A percentile compares a stretch with the other conserved stretches of the same genome.
Conservation (phyloP, 2,888 invertebrate genomes). For the Lapara coniferarum region DNA sequence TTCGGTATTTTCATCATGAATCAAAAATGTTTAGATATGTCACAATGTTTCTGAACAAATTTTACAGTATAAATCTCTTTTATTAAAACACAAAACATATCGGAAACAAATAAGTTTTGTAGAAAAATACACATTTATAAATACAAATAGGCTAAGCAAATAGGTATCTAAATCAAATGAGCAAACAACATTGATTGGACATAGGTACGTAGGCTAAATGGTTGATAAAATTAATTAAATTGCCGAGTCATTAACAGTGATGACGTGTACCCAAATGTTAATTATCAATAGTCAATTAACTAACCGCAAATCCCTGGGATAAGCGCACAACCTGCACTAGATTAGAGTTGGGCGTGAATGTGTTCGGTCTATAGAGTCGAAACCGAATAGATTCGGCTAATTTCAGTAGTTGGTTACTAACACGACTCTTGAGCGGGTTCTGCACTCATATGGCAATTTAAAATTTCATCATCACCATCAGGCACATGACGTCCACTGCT, state of each 20-base stretch:
- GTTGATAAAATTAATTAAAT: constrained; percentile 44
- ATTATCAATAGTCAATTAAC: constrained; percentile 18
- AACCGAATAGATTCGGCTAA: not conserved
- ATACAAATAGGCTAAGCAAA: not conserved
- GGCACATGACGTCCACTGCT: too few relatives aligned
- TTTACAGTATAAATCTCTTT: not conserved
- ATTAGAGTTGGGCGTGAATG: not conserved
- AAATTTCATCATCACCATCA: too few relatives aligned
- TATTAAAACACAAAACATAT: not conserved
- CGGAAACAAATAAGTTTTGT: too few relatives aligned
- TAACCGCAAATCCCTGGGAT: constrained; percentile 7
- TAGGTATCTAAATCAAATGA: not conserved
- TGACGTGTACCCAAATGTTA: constrained; percentile 26
- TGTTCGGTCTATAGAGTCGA: not conserved
- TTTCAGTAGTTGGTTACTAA: not conserved
- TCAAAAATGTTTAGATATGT: too few relatives aligned
- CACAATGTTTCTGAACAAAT: too few relatives aligned
- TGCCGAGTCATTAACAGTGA: constrained; percentile 45
- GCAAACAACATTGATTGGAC: not conserved
- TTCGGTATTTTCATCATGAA: too few relatives aligned
- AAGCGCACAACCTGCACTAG: not conserved
- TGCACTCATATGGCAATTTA: too few relatives aligned
- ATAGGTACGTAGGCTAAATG: constrained; percentile 14
- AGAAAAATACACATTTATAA: not conserved
- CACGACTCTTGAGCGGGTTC: too few relatives aligned